Evolutionary conservation across 2,888 invertebrate species (phyloP).

Genomic region (Trachelus tabidus): DNA sequence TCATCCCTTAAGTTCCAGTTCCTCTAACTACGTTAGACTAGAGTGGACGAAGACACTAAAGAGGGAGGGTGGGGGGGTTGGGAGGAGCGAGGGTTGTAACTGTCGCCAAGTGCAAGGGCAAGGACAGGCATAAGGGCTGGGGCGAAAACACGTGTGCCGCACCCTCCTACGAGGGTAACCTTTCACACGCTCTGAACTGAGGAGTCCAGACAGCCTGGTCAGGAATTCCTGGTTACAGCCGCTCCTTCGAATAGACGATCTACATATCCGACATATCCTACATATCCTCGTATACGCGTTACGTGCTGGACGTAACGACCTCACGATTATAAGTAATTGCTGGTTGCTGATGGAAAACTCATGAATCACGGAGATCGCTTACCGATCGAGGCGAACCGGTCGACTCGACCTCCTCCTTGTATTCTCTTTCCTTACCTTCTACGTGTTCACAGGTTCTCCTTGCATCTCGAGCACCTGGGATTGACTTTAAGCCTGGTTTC

Average conservation of each 20-base stretch:
- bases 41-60: not conserved
- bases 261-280: not conserved
- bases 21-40: not conserved
- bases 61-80: too few species aligned
- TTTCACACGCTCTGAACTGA: constrained; percentile 48
- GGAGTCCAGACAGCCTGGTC: not conserved
- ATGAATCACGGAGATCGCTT: not conserved
- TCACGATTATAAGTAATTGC: not conserved
- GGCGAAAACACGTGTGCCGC: constrained; percentile 46
- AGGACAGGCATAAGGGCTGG: constrained; percentile 13
- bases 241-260: not conserved
- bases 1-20: not conserved
- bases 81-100: not conserved
- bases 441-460: not conserved
- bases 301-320: not conserved
- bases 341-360: not conserved
- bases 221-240: not conserved
- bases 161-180: constrained; percentile 45
- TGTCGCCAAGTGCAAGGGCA: constrained; percentile 5
- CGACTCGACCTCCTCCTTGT: not conserved
- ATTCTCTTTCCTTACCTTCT: not conserved
- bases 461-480: not conserved
- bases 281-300: not conserved
- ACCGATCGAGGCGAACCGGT: not conserved
- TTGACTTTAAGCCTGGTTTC: not conserved